These are phyloP conservation scores for Andrena bicolor DNA, from an alignment of 2,888 invertebrate species.

Conservation along the genomic window DNA sequence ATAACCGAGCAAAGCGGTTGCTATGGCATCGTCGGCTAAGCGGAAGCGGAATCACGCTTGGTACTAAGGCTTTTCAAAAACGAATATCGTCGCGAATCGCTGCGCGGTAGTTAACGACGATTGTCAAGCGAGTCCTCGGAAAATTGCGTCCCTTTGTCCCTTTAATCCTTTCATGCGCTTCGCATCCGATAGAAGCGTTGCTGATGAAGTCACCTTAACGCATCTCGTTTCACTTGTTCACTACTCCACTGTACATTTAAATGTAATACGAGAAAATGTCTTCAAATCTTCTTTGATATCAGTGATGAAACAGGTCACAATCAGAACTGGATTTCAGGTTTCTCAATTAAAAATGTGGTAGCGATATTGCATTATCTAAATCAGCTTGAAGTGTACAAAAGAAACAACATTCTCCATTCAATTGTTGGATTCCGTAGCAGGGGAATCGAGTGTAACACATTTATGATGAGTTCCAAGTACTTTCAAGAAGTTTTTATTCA, in stretches of 20 bases:
- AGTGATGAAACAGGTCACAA: too few species aligned
- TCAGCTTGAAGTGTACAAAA: too few species aligned
- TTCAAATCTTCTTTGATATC: neutral
- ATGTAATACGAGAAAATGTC: neutral
- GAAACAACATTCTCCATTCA: too few species aligned
- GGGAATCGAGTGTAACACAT: too few species aligned
- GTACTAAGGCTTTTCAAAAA: slow-evolving; percentile 45
- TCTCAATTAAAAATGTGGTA: too few species aligned
- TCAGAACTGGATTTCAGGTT: too few species aligned
- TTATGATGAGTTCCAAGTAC: too few species aligned
- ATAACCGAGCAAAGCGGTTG: slow-evolving; percentile 26
- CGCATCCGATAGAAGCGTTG: neutral
- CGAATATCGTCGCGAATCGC: slow-evolving; percentile 43
- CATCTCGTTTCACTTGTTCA: neutral
- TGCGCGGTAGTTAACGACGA: slow-evolving; percentile 34
- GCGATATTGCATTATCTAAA: too few species aligned
- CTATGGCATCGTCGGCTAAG: slow-evolving; percentile 32
- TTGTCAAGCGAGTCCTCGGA: slow-evolving; percentile 30
- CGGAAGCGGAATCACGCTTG: slow-evolving; percentile 65
- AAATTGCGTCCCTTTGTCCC: slow-evolving; percentile 36
- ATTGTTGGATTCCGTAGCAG: too few species aligned
- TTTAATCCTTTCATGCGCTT: slow-evolving; percentile 4
- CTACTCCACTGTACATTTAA: neutral
- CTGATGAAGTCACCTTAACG: neutral
- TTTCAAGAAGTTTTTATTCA: too few species aligned